phyloP scores from a whole-genome alignment of 2,888 invertebrate species.

The Pteria penguin region DNA sequence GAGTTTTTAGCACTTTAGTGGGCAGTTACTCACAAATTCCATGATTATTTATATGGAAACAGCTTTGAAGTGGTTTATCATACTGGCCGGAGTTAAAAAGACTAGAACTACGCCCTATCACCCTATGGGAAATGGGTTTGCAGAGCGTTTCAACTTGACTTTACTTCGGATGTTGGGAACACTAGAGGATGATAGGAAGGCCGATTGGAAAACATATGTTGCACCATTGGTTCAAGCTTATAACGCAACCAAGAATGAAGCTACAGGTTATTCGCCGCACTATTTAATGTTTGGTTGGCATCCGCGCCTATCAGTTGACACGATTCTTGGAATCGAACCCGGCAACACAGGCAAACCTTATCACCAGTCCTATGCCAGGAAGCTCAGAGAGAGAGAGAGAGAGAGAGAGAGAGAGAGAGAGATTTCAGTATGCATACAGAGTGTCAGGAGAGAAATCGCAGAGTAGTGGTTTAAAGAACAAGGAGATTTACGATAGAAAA shows the following conservation, averaged over 20 bases:
- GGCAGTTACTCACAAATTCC: constrained; percentile 38
- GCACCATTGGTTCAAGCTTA: no score
- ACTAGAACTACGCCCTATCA: neutral
- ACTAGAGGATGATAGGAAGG: neutral
- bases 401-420: no score
- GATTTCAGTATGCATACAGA: neutral
- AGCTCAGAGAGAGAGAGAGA: no score
- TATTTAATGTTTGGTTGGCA: constrained; percentile 13
- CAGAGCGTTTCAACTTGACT: neutral
- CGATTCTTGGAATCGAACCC: neutral
- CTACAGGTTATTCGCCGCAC: constrained; percentile 1
- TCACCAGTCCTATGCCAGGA: neutral
- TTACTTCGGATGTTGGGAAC: neutral
- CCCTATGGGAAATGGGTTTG: neutral
- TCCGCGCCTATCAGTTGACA: neutral
- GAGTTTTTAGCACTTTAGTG: constrained; percentile 40
- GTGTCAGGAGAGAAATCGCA: neutral
- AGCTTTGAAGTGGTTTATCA: constrained; percentile 17
- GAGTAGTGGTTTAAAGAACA: neutral
- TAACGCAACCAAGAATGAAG: constrained; percentile 2
- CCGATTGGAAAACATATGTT: neutral
- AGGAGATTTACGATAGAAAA: no score
- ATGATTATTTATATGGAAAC: constrained; percentile 43
- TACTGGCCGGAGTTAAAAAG: neutral
- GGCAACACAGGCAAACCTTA: neutral